phyloP scores from a whole-genome alignment of 2,797 vertebrate species.

The Sarcophilus harrisii region DNA sequence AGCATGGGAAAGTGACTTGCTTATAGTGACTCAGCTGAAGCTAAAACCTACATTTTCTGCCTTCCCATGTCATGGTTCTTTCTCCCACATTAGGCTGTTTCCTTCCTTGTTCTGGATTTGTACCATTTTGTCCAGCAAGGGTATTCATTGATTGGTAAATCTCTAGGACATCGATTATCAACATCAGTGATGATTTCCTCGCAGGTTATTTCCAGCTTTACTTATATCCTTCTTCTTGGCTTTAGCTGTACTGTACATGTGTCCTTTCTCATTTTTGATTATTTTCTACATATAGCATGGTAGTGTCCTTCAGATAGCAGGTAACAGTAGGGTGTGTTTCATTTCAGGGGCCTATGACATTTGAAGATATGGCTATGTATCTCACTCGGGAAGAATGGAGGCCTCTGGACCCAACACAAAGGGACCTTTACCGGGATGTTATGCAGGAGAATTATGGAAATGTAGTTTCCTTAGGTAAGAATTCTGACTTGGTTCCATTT shows the following conservation, averaged over 20 bases:
- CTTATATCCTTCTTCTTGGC: neutral
- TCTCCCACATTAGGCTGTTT: neutral
- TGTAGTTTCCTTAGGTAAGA: constrained; percentile 79
- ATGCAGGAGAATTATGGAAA: constrained; percentile 83
- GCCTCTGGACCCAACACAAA: constrained; percentile 78
- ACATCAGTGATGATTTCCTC: neutral
- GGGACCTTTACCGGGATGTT: constrained; percentile 80
- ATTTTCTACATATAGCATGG: neutral
- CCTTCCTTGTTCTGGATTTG: neutral
- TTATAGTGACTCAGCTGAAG: neutral
- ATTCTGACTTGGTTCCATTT: constrained; percentile 33
- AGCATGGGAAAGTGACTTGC: neutral
- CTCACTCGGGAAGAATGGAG: constrained; percentile 81
- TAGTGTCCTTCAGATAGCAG: constrained; percentile 33
- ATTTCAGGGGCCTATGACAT: constrained; percentile 80
- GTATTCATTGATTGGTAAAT: neutral
- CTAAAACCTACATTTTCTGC: neutral
- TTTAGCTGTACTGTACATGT: neutral
- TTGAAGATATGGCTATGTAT: constrained; percentile 82
- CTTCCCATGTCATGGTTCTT: neutral
- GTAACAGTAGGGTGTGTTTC: constrained; percentile 69
- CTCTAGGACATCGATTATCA: neutral
- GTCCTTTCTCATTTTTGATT: neutral
- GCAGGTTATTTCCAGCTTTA: neutral
- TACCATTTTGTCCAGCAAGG: neutral